Evolutionary conservation across 2,888 invertebrate species (phyloP).

Genomic region (Andrena trimmerana): DNA sequence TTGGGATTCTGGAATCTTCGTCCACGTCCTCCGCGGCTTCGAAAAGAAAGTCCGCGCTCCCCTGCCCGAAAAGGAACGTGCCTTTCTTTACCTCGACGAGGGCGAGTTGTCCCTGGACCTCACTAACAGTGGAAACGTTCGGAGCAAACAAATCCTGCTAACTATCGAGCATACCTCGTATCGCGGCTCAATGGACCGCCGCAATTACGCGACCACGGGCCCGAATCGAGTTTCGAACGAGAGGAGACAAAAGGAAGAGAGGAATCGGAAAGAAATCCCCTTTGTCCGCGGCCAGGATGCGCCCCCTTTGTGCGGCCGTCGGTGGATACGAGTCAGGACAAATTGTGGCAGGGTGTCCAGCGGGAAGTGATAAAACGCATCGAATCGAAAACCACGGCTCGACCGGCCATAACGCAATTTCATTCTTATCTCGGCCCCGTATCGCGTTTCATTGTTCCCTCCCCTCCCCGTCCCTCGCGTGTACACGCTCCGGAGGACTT

Average conservation of each 20-base stretch:
- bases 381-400: constrained; percentile 59
- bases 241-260: background rate
- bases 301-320: constrained; percentile 22
- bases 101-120: too few species aligned
- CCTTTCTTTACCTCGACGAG: too few species aligned
- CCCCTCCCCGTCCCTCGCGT: constrained; percentile 39
- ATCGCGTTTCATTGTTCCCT: constrained; percentile 63
- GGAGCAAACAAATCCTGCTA: too few species aligned
- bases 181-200: constrained; percentile 7
- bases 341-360: constrained; percentile 56
- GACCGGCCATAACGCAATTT: constrained; percentile 69
- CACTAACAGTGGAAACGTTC: too few species aligned
- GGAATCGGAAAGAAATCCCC: background rate
- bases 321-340: constrained; percentile 47
- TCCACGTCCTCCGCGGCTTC: too few species aligned
- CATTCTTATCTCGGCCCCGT: constrained; percentile 61
- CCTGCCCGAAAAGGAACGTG: too few species aligned
- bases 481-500: constrained; percentile 62
- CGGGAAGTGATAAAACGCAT: constrained; percentile 69
- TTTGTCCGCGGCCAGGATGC: constrained; percentile 25
- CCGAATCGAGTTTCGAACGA: constrained; percentile 1
- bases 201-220: background rate
- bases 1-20: background rate
- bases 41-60: background rate
- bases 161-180: background rate